Conservation (phyloP, 1,140 invertebrate species). For the Tenebrio molitor region DNA sequence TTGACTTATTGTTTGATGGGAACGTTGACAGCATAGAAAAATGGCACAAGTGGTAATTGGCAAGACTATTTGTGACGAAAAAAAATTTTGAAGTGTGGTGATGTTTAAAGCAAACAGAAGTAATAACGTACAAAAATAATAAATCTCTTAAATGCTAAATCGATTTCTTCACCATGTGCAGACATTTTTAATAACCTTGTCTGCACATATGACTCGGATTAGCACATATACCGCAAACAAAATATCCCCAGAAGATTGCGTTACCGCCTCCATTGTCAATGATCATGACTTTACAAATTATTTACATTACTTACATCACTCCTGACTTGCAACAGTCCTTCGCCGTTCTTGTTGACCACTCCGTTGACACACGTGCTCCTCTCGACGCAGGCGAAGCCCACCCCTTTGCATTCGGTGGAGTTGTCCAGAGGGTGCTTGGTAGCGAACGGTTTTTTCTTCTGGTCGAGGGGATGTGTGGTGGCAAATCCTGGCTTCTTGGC, state of each 20-base stretch:
- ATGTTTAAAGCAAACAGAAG: no score
- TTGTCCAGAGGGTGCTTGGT: constrained; percentile 31
- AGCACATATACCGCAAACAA: constrained; percentile 2
- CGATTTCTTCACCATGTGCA: no score
- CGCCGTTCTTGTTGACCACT: constrained; percentile 67
- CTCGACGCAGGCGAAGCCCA: constrained; percentile 71
- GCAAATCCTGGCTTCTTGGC: constrained; percentile 44
- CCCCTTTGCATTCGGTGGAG: constrained; percentile 66
- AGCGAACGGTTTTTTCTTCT: constrained; percentile 49
- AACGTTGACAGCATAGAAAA: no score
- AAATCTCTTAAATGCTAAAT: no score
- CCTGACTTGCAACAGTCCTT: constrained; percentile 68
- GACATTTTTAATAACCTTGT: constrained; percentile 25
- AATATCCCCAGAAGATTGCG: background rate
- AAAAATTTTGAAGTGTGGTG: no score
- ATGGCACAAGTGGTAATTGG: no score
- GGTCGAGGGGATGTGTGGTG: constrained; percentile 44
- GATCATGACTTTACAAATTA: background rate
- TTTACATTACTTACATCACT: constrained; percentile 62
- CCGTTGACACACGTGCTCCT: constrained; percentile 72
- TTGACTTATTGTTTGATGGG: no score
- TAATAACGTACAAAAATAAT: no score
- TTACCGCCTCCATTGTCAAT: background rate
- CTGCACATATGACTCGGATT: background rate
- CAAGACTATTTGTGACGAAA: no score